Percentiles rank a stretch among this genome's conserved stretches.
Evolutionary conservation across 2,797 vertebrate species (phyloP).

Genomic region (Phoeniculus purpureus): DNA sequence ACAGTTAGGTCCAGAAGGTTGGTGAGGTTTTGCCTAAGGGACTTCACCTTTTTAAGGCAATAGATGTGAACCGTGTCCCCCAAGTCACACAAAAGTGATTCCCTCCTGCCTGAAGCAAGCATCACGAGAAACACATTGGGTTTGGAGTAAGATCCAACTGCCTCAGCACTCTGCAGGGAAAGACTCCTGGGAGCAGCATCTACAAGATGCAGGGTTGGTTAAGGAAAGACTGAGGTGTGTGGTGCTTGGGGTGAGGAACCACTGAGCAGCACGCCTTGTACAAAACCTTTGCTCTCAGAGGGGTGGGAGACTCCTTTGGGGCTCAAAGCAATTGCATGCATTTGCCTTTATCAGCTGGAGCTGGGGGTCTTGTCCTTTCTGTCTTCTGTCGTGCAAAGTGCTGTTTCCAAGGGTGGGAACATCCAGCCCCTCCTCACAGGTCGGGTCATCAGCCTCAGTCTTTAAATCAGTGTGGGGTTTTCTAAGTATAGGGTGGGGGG

Average conservation of each 20-base stretch:
- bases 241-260: neutral
- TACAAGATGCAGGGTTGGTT: neutral
- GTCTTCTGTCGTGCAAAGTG: neutral
- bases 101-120: neutral
- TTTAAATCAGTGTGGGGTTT: neutral
- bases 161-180: constrained; percentile 2
- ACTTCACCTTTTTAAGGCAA: neutral
- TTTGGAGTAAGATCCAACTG: constrained; percentile 6
- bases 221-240: neutral
- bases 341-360: neutral
- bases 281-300: neutral
- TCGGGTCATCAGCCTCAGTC: neutral
- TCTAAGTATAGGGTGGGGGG: neutral
- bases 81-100: neutral
- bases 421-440: neutral
- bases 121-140: neutral
- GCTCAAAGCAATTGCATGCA: neutral
- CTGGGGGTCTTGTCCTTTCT: neutral
- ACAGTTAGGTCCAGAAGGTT: neutral
- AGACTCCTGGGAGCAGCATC: neutral
- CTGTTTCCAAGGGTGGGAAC: neutral
- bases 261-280: neutral
- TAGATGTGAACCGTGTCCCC: neutral
- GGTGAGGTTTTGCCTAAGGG: neutral
- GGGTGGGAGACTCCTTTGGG: neutral